Percentiles rank a stretch among this genome's conserved stretches.
Conservation (phyloP, 2,113 vertebrate genomes). For the Ibidorhyncha struthersii region DNA sequence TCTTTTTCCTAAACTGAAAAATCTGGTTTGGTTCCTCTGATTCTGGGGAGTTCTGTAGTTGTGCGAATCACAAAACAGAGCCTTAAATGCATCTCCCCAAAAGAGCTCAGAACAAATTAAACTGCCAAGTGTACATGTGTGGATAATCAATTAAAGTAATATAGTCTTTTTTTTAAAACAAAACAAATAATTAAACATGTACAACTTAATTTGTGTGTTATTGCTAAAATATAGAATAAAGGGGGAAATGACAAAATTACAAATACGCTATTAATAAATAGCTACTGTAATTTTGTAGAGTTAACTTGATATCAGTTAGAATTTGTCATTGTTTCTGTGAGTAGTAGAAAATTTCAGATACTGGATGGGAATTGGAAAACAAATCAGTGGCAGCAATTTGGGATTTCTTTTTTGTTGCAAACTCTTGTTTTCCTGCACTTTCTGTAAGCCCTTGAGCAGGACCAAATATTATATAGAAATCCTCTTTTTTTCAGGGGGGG, state of each 20-base stretch:
- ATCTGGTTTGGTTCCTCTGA: not conserved
- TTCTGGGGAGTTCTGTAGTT: not conserved
- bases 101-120: not conserved
- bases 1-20: not conserved
- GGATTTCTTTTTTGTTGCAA: not conserved
- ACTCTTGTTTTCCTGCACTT: not conserved
- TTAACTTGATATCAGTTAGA: not conserved
- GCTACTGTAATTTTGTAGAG: not conserved
- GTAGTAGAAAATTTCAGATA: not conserved
- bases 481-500: not conserved
- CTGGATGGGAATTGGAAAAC: not conserved
- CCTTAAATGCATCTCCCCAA: not conserved
- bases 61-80: not conserved
- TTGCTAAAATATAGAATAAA: not conserved
- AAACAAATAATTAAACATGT: not conserved
- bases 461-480: not conserved
- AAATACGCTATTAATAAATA: not conserved
- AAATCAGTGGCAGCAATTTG: not conserved
- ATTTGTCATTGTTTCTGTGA: not conserved
- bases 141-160: conserved; percentile 29
- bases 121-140: not conserved
- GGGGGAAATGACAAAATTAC: not conserved
- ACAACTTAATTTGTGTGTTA: not conserved
- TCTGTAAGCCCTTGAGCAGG: not conserved
- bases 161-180: not conserved